Conservation (phyloP, 2,888 invertebrate species). For the Sphaeridia pumilis region DNA sequence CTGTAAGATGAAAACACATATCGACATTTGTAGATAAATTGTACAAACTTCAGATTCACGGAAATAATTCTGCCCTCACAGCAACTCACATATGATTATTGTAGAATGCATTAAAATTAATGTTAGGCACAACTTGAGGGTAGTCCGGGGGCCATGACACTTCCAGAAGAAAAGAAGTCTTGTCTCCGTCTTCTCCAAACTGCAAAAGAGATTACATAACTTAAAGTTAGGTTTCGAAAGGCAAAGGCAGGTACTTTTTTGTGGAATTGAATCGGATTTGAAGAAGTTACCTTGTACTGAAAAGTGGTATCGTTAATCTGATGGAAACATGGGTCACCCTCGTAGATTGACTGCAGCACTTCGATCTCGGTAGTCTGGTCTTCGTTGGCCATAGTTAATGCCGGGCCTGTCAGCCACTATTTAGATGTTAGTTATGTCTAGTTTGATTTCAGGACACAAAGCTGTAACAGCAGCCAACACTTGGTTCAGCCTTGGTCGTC, state of each 20-base stretch:
- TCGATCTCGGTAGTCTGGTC: slow-evolving; percentile 82
- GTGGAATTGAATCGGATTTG: slow-evolving; percentile 16
- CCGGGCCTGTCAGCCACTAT: too few relatives aligned
- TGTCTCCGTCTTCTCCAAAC: slow-evolving; percentile 67
- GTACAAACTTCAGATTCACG: neutral
- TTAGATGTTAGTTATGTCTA: neutral
- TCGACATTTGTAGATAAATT: neutral
- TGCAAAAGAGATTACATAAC: slow-evolving; percentile 41
- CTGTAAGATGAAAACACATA: slow-evolving; percentile 38
- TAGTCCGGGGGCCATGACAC: slow-evolving; percentile 76
- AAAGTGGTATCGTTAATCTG: slow-evolving; percentile 63
- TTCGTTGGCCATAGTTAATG: slow-evolving; percentile 36
- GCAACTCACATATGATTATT: slow-evolving; percentile 75
- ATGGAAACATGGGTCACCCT: slow-evolving; percentile 79
- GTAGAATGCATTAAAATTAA: slow-evolving; percentile 84
- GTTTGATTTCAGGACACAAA: too few relatives aligned
- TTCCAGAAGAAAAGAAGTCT: slow-evolving; percentile 74
- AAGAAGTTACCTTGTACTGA: slow-evolving; percentile 69
- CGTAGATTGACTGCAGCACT: slow-evolving; percentile 83
- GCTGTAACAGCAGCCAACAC: too few relatives aligned
- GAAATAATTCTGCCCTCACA: neutral
- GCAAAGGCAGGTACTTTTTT: neutral
- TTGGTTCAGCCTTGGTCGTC: too few relatives aligned
- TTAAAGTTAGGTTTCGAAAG: neutral
- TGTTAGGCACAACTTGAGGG: slow-evolving; percentile 65